Conservation (phyloP, 2,888 invertebrate genomes). For the Meliscaeva auricollis region DNA sequence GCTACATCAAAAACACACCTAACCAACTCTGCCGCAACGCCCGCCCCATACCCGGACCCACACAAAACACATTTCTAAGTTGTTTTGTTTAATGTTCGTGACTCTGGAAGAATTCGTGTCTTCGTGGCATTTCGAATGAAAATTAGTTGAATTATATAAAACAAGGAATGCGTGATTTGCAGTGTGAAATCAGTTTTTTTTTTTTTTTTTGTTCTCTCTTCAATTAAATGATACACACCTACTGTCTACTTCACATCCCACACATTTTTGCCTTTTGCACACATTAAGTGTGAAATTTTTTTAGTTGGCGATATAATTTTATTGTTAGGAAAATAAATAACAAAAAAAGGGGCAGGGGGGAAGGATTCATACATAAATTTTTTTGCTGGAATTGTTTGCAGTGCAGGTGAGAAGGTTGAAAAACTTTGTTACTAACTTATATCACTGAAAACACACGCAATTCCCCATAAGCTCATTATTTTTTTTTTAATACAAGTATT, state of each 20-base stretch:
- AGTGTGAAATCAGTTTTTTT: slow-evolving; percentile 6
- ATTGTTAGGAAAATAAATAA: too few species aligned
- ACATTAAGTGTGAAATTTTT: neutral
- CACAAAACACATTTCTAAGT: slow-evolving; percentile 6
- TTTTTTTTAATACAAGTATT: too few species aligned
- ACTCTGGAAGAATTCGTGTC: slow-evolving; percentile 21
- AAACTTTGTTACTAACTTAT: too few species aligned
- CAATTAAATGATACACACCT: neutral
- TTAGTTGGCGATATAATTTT: neutral
- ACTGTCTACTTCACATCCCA: neutral
- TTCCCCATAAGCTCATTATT: too few species aligned
- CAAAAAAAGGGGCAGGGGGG: too few species aligned
- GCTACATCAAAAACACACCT: too few species aligned
- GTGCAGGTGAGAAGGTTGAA: too few species aligned
- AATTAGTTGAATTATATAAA: slow-evolving; percentile 3
- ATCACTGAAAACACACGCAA: too few species aligned
- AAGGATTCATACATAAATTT: too few species aligned
- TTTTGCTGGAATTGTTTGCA: too few species aligned
- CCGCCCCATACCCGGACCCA: too few species aligned
- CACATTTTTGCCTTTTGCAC: neutral
- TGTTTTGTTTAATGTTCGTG: slow-evolving; percentile 30
- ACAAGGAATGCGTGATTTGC: slow-evolving; percentile 16
- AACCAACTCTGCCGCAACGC: neutral
- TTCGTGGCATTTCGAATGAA: slow-evolving; percentile 29
- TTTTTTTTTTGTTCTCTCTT: too few species aligned